phyloP scores from a whole-genome alignment of 2,888 invertebrate species.

The Abrostola tripartita region DNA sequence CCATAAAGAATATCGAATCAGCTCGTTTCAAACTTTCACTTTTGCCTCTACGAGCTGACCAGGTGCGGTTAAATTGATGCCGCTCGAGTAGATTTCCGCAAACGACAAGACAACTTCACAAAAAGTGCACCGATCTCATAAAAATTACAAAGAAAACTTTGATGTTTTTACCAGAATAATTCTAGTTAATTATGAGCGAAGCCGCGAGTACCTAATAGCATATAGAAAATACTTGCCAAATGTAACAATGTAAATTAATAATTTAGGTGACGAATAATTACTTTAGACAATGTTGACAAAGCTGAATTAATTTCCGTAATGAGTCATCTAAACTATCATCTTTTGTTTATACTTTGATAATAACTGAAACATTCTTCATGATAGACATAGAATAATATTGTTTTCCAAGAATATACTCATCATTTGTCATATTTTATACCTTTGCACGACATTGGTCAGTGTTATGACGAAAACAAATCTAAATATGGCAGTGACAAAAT shows the following conservation, averaged over 20 bases:
- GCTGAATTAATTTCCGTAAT: conserved; percentile 42
- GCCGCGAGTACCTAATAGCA: background rate
- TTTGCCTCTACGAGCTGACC: too few species aligned
- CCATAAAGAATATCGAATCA: too few species aligned
- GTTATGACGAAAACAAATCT: conserved; percentile 20
- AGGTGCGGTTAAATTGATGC: too few species aligned
- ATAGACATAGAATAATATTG: background rate
- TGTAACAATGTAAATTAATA: conserved; percentile 15
- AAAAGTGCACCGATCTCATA: too few species aligned
- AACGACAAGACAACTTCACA: too few species aligned
- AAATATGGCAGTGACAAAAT: conserved; percentile 33
- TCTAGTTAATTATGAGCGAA: too few species aligned
- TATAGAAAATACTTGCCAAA: conserved; percentile 14
- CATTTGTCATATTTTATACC: background rate
- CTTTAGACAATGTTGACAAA: conserved; percentile 26
- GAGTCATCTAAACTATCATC: conserved; percentile 16
- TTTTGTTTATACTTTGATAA: conserved; percentile 17
- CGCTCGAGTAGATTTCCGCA: too few species aligned
- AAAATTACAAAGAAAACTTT: too few species aligned
- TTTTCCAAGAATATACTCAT: background rate
- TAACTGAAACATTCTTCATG: background rate
- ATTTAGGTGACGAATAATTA: conserved; percentile 20
- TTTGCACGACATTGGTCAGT: background rate
- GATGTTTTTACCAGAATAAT: too few species aligned
- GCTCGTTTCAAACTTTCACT: too few species aligned